Conservation (phyloP, 2,888 invertebrate species). For the Tholera decimalis region DNA sequence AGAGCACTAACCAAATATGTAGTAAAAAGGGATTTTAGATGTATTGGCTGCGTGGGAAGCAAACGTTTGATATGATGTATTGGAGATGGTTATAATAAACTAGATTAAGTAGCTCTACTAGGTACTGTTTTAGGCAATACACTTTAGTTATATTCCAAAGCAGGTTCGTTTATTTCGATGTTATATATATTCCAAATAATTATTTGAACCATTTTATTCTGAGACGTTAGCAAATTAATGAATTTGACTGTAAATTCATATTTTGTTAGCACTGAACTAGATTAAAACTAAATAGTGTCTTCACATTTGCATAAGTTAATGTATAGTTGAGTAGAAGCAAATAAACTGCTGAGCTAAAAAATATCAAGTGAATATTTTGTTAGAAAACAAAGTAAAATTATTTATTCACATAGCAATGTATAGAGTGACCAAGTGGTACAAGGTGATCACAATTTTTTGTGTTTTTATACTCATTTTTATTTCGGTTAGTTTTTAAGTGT, state of each 20-base stretch:
- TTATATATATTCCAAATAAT: not conserved
- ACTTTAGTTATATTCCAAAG: not conserved
- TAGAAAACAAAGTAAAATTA: not conserved
- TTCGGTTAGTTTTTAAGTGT: no score
- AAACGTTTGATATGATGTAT: not conserved
- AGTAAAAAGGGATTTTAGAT: constrained; percentile 16
- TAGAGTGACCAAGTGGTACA: no score
- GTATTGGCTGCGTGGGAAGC: constrained; percentile 1
- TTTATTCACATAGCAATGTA: not conserved
- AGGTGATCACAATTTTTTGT: no score
- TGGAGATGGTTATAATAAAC: constrained; percentile 1
- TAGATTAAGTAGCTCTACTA: not conserved
- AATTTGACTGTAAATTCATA: not conserved
- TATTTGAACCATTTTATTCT: not conserved
- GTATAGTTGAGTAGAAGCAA: not conserved
- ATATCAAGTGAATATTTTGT: not conserved
- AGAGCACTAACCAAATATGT: constrained; percentile 24
- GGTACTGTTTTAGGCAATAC: not conserved
- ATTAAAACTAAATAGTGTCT: not conserved
- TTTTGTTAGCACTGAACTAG: not conserved
- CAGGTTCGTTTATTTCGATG: not conserved
- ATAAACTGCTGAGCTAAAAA: not conserved
- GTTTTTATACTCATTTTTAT: no score
- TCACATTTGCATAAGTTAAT: not conserved
- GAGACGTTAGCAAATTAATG: not conserved